Conservation (phyloP, 2,888 invertebrate species). For the Stratiomys singularior region DNA sequence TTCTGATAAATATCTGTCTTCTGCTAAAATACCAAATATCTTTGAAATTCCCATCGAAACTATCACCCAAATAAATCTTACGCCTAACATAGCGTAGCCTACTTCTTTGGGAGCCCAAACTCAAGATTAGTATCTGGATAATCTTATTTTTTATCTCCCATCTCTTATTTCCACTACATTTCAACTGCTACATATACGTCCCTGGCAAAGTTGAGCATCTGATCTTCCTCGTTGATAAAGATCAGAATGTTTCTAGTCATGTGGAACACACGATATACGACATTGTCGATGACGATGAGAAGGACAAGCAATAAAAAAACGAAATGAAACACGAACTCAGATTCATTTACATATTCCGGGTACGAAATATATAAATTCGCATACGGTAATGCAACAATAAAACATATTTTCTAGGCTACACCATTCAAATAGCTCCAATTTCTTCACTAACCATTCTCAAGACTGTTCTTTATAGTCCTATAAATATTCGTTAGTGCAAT, state of each 20-base stretch:
- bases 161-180: neutral
- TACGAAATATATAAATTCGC: constrained; percentile 5
- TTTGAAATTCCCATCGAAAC: neutral
- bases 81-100: neutral
- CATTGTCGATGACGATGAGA: neutral
- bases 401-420: constrained; percentile 4
- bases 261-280: constrained; percentile 7
- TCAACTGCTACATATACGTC: neutral
- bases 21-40: neutral
- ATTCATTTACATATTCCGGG: constrained; percentile 34
- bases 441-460: constrained; percentile 9
- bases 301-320: too few relatives aligned
- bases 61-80: constrained; percentile 22
- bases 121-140: constrained; percentile 14
- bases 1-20: too few relatives aligned
- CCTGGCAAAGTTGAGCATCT: neutral
- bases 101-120: constrained; percentile 27
- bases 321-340: constrained; percentile 2
- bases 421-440: neutral
- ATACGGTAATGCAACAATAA: neutral
- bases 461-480: neutral
- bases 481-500: neutral
- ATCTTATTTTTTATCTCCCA: constrained; percentile 13
- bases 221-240: neutral
- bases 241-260: constrained; percentile 41